Evolutionary conservation across 1,140 invertebrate genomes (phyloP).

Genomic region (Euglossa dilemma): DNA sequence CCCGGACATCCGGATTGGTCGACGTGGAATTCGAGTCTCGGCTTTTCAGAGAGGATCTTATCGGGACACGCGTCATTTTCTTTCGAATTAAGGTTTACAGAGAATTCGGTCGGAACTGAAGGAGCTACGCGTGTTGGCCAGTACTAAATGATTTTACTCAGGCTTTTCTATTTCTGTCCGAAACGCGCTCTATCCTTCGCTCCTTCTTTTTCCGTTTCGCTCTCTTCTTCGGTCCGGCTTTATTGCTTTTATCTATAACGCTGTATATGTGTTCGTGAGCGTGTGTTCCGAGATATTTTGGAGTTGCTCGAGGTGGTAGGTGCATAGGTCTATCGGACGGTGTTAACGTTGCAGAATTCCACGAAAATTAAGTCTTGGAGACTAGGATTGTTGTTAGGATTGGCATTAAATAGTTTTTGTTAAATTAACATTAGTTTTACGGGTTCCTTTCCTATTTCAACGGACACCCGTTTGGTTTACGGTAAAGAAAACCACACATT

Average conservation of each 20-base stretch:
- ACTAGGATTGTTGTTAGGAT: no score
- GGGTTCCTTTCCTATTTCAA: no score
- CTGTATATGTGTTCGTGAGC: neutral
- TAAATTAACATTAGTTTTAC: no score
- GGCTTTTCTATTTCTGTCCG: slow-evolving; percentile 70
- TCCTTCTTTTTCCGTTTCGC: slow-evolving; percentile 9
- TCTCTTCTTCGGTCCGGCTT: neutral
- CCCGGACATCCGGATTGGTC: slow-evolving; percentile 86
- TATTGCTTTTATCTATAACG: neutral
- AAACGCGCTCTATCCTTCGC: slow-evolving; percentile 25
- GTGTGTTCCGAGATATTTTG: neutral
- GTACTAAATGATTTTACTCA: slow-evolving; percentile 50
- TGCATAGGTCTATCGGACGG: neutral
- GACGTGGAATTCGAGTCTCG: slow-evolving; percentile 87
- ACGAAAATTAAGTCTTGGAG: no score
- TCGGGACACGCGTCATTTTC: slow-evolving; percentile 70
- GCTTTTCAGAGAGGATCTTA: slow-evolving; percentile 84
- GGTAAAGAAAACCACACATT: no score
- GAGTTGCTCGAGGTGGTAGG: neutral
- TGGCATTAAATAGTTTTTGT: no score
- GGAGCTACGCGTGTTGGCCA: slow-evolving; percentile 39
- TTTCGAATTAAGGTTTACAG: no score
- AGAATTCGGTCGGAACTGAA: slow-evolving; percentile 3
- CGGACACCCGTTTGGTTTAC: no score
- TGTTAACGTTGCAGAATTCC: neutral